Evolutionary conservation across 1,140 invertebrate genomes (phyloP).

Genomic region (Drosophila kanapiae): DNA sequence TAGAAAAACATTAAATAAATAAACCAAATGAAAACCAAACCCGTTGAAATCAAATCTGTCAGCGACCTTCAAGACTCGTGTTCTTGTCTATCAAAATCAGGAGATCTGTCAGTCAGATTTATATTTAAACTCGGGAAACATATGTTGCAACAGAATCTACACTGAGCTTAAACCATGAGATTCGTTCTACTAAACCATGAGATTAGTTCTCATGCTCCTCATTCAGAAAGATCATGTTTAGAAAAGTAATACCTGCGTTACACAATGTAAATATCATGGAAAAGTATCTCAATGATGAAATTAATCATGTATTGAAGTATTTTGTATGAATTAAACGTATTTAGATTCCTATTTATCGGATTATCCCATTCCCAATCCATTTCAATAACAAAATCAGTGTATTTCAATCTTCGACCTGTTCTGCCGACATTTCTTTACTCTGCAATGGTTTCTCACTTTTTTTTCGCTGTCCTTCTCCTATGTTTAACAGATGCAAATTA

Average conservation of each 20-base stretch:
- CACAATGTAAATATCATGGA: no score
- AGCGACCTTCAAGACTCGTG: neutral
- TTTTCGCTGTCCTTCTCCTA: constrained; percentile 5
- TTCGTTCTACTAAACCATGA: no score
- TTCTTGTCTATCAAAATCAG: neutral
- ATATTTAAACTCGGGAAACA: neutral
- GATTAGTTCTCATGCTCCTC: no score
- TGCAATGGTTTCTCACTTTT: constrained; percentile 15
- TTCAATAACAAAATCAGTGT: neutral
- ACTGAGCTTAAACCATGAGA: neutral
- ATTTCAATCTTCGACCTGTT: neutral
- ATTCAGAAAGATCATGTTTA: no score
- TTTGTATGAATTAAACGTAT: no score
- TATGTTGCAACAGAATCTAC: neutral
- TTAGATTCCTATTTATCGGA: no score
- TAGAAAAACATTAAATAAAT: neutral
- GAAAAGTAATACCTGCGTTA: no score
- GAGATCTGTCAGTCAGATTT: neutral
- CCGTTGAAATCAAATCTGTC: neutral
- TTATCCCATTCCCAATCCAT: no score
- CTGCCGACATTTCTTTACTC: neutral
- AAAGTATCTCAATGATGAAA: no score
- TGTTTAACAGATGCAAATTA: constrained; percentile 51
- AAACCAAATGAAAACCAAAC: neutral
- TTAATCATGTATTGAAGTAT: no score